Conservation (phyloP, 2,113 vertebrate species). For the Proterorhinus semilunaris region DNA sequence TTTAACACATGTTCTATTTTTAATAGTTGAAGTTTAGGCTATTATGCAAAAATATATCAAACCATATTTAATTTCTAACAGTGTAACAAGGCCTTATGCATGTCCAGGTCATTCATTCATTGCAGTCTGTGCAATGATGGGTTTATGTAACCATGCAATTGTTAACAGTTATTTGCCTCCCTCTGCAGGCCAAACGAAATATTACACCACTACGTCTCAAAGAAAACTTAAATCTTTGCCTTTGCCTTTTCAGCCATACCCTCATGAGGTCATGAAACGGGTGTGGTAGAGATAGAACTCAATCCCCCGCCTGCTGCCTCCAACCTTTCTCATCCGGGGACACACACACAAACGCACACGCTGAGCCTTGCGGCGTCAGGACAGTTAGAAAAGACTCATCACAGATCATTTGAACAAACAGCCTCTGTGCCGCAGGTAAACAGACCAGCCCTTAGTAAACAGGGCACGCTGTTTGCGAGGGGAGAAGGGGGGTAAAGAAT, state of each 20-base stretch:
- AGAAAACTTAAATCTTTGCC: neutral
- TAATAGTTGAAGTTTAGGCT: no score
- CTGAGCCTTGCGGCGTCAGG: neutral
- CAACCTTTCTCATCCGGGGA: neutral
- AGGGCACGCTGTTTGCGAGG: slow-evolving; percentile 19
- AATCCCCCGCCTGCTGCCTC: neutral
- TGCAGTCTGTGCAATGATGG: neutral
- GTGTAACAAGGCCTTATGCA: neutral
- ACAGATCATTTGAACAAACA: slow-evolving; percentile 15
- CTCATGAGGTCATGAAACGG: neutral
- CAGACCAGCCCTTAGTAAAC: slow-evolving; percentile 35
- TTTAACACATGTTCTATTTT: no score
- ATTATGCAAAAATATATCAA: no score
- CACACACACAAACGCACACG: neutral
- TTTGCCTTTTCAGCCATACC: neutral
- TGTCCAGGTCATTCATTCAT: neutral
- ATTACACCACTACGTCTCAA: slow-evolving; percentile 20
- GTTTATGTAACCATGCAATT: neutral
- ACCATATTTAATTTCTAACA: no score
- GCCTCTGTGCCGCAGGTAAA: slow-evolving; percentile 31
- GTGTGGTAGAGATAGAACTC: slow-evolving; percentile 14
- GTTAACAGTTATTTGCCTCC: slow-evolving; percentile 42
- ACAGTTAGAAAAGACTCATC: slow-evolving; percentile 5
- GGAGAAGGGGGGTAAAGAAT: slow-evolving; percentile 15
- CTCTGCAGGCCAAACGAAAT: slow-evolving; percentile 47